Base-by-base conservation (phyloP, 2,888 invertebrate species). In the Andrena bicolor region DNA sequence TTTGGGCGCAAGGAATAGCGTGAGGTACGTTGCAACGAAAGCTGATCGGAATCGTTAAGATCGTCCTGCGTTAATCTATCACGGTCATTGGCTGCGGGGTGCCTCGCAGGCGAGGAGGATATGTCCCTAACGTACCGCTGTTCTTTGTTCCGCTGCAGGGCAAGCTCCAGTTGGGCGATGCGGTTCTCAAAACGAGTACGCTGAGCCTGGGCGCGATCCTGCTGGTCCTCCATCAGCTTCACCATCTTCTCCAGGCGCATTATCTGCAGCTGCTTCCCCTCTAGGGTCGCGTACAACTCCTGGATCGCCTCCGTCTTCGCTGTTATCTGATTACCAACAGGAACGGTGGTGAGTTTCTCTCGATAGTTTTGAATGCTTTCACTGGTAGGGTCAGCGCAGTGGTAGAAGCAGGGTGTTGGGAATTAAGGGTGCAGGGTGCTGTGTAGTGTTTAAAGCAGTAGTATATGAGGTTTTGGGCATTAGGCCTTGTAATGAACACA, bases 121-220 rank as follows among this genome's bases (percentile, higher is more conserved):
- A 53, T 72, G 35, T 68, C 60, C 49, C 49, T 49, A 75, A 93
- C 93, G 76, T 93, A 93, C 93, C 93, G 91, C 32, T 91, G 85
- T 51, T 89, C 85, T 61, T 89, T 90, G 49, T 83, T 89, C 51
- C 82, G 88, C 60, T 84, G 85, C n/a, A 95, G 93, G 86, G 95
- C 94, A 74, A 95, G 92, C 86, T 96, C 95, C 0, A 96, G 93
- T 64, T 95, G 94, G 0, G 95, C 95, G 30, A 96, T 95, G 77
- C 95, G 95, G 86, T 94, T 95, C 88, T 96, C 96, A 78, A 95
- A 94, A 0, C 95, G 94, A 49, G 95, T 95, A 3, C 96, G 95
- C 89, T 95, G 95, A 82, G 95, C 95, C 88, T 96, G 96, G 6
- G 95, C 94, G 16, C 95, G 94, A 51, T 95, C 93, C 87, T 95